phyloP scores from a whole-genome alignment of 2,113 vertebrate genomes.

The Atlantisia rogersi region DNA sequence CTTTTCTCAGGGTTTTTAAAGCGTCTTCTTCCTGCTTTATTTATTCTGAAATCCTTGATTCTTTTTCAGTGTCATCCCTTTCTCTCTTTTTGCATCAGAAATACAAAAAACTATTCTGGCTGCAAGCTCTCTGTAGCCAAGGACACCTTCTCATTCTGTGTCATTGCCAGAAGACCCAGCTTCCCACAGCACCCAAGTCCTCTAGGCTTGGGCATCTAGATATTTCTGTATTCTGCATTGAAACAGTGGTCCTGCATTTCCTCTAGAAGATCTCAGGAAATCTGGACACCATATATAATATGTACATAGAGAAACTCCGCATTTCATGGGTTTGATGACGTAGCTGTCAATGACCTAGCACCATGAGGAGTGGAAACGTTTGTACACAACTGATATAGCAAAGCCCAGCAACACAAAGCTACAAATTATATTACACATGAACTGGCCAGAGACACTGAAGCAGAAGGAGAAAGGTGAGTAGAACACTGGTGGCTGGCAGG shows the following conservation, averaged over 20 bases:
- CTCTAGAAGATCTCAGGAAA: background rate
- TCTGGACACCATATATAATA: background rate
- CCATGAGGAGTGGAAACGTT: background rate
- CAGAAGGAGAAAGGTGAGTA: background rate
- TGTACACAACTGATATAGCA: background rate
- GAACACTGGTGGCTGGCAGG: background rate
- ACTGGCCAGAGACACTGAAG: background rate
- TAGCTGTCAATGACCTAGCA: background rate
- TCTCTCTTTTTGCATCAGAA: background rate
- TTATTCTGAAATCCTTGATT: background rate
- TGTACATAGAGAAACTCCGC: background rate
- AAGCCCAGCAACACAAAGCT: background rate
- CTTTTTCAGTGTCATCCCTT: background rate
- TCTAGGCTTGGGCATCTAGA: background rate
- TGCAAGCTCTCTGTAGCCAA: background rate
- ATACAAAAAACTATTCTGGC: background rate
- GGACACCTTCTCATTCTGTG: background rate
- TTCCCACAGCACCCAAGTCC: background rate
- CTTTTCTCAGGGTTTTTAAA: background rate
- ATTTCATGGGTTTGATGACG: background rate
- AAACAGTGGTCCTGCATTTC: background rate
- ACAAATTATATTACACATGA: background rate
- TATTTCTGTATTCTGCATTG: background rate
- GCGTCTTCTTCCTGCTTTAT: background rate
- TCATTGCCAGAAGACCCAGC: accelerated